Evolutionary conservation across 2,888 invertebrate species (phyloP), one percentile per base, ranked within the genome.

Genomic region (Drosophila gaucha): DNA sequence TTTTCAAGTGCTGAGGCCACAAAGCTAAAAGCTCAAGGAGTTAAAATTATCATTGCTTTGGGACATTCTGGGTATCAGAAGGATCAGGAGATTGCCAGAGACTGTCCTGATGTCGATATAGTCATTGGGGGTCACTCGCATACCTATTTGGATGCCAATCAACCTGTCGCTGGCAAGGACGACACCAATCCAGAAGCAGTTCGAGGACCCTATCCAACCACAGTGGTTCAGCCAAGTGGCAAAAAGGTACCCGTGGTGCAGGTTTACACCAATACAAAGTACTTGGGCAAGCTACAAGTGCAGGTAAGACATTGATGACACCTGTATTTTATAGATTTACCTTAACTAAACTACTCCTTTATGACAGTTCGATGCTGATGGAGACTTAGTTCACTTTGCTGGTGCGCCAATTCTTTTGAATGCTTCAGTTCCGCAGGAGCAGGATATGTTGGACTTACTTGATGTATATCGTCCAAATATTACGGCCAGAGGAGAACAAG

Each of bases 51-150:
- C 14, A 96, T 98, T 69, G 97, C 96, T 0, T 91, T 98, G 28
- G 98, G 98, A 0, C 98, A 98, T 92, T 96, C 97, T 0, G 98
- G 98, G 0, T 97, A 94, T 86, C 92, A 92, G 1, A 94, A 93
- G 75, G 98, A 98, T 89, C 93, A 95, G 89, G 93, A 94, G 89
- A 96, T 98, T 62, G 98, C 97, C 0, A 91, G 91, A 54, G 92
- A 95, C 73, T 96, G 97, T 1, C 95, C 95, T 12, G 95, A 95
- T 18, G 94, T 98, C 10, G 98, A 98, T 91, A 90, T 97, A 31
- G 97, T 98, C 0, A 95, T 98, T 60, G 98, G 98, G 6, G 98
- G 98, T 0, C 98, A 98, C 89, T 96, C 97, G 0, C 96, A 98
- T 89, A 97, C 97, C 0, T 98, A 97, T 90, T 92, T 98, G 10